Percentiles rank a stretch among this genome's conserved stretches.
Conservation (phyloP, 2,888 invertebrate species). For the Hemistola chrysoprasaria region DNA sequence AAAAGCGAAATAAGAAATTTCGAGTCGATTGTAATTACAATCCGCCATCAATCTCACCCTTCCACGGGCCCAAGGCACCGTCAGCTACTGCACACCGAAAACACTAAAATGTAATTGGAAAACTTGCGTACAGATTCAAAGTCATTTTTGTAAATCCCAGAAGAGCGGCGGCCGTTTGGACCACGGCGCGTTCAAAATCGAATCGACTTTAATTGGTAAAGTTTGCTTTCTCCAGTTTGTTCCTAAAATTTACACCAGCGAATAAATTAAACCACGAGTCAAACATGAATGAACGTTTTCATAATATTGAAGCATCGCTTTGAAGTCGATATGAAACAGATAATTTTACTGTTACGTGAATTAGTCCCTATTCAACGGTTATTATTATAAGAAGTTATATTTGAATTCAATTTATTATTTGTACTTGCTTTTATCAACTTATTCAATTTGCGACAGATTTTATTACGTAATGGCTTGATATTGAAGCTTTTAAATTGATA, state of each 20-base stretch:
- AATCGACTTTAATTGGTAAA: slow-evolving; percentile 66
- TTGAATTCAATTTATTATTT: no score
- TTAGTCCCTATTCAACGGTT: not conserved
- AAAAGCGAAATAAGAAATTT: slow-evolving; percentile 4
- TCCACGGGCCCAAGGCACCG: no score
- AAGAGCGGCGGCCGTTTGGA: slow-evolving; percentile 34
- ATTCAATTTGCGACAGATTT: no score
- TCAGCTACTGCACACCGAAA: slow-evolving; percentile 15
- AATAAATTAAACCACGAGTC: slow-evolving; percentile 52
- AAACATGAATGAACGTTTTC: slow-evolving; percentile 15
- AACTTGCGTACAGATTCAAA: slow-evolving; percentile 42
- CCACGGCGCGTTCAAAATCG: slow-evolving; percentile 53
- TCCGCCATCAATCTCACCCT: not conserved
- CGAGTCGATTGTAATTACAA: slow-evolving; percentile 5
- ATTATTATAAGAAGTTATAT: no score
- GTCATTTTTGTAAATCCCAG: slow-evolving; percentile 49
- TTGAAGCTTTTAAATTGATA: no score
- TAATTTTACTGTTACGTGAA: slow-evolving; percentile 10
- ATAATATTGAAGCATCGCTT: slow-evolving; percentile 11
- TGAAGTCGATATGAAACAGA: slow-evolving; percentile 4
- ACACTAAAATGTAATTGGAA: slow-evolving; percentile 43
- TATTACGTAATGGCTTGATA: no score
- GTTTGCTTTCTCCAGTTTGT: slow-evolving; percentile 52
- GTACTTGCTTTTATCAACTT: no score
- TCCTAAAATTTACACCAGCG: slow-evolving; percentile 45